Conservation (phyloP, 2,888 invertebrate genomes). For the Parnassius mnemosyne region DNA sequence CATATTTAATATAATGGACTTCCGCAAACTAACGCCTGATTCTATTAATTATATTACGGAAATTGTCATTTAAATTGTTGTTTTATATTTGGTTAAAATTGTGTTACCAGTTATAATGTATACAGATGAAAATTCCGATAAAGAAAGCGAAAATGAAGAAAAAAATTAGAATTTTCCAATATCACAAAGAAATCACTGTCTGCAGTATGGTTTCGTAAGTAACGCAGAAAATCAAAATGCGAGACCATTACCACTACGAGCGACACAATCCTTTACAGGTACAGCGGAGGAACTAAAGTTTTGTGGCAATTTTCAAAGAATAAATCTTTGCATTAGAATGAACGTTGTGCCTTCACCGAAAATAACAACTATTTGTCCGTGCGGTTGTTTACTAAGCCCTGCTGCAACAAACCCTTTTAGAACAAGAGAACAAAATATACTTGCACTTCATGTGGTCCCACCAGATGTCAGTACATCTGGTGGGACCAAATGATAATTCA, state of each 20-base stretch:
- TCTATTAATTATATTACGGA: too few species aligned
- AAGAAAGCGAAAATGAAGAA: slow-evolving; percentile 67
- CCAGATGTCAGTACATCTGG: slow-evolving; percentile 78
- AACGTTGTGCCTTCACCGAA: slow-evolving; percentile 53
- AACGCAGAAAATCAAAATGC: slow-evolving; percentile 58
- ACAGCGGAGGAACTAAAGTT: slow-evolving; percentile 64
- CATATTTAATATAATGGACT: too few species aligned
- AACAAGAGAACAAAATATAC: slow-evolving; percentile 65
- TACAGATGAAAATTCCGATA: slow-evolving; percentile 69
- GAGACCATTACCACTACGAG: slow-evolving; percentile 61
- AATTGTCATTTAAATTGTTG: slow-evolving; percentile 28
- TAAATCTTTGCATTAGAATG: slow-evolving; percentile 58
- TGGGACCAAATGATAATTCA: too few species aligned
- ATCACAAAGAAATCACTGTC: slow-evolving; percentile 70
- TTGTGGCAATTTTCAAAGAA: slow-evolving; percentile 61
- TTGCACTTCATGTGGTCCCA: slow-evolving; percentile 72
- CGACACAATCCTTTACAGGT: slow-evolving; percentile 71
- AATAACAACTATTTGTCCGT: slow-evolving; percentile 62
- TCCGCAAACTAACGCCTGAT: too few species aligned
- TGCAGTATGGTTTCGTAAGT: slow-evolving; percentile 64
- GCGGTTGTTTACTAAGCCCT: slow-evolving; percentile 65
- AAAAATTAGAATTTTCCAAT: slow-evolving; percentile 57
- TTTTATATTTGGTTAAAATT: slow-evolving; percentile 23
- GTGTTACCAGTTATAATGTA: slow-evolving; percentile 56
- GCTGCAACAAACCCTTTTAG: slow-evolving; percentile 60